phyloP scores from a whole-genome alignment of 2,797 vertebrate species.

The Sciaenops ocellatus region DNA sequence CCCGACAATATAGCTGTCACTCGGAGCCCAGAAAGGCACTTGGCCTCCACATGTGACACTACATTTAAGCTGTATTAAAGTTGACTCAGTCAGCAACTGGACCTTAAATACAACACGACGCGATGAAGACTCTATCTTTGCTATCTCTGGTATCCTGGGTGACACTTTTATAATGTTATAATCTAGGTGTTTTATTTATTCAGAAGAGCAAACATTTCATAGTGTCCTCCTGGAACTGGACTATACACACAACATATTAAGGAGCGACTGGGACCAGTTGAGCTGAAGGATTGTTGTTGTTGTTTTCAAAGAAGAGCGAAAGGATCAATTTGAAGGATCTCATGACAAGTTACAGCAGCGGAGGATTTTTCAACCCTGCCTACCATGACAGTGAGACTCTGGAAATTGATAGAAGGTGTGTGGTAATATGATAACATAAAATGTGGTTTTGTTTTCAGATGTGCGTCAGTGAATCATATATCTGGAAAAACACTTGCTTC shows the following conservation, averaged over 20 bases:
- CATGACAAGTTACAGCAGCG: slow-evolving; percentile 75
- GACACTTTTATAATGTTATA: neutral
- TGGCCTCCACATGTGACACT: slow-evolving; percentile 18
- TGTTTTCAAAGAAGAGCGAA: slow-evolving; percentile 18
- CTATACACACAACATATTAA: slow-evolving; percentile 1
- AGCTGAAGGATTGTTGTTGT: slow-evolving; percentile 23
- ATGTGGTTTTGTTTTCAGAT: slow-evolving; percentile 1
- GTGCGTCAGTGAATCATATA: neutral
- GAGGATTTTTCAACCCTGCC: slow-evolving; percentile 77
- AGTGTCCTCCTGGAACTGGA: neutral
- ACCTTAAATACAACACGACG: neutral
- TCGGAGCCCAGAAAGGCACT: slow-evolving; percentile 31
- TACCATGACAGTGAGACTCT: slow-evolving; percentile 88
- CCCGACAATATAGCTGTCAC: slow-evolving; percentile 50
- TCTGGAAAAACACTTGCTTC: neutral
- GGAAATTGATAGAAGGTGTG: slow-evolving; percentile 87
- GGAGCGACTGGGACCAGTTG: neutral
- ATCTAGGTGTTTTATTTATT: neutral
- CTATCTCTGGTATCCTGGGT: neutral
- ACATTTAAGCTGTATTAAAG: slow-evolving; percentile 24
- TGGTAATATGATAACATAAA: slow-evolving; percentile 6
- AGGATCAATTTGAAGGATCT: slow-evolving; percentile 48
- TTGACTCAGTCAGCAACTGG: neutral
- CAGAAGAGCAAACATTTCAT: neutral
- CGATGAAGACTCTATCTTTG: neutral